Percentiles rank a stretch among this genome's conserved stretches.
These are phyloP conservation scores for Drosophila bocqueti DNA, from an alignment of 1,140 invertebrate genomes.

Conservation along the genomic window DNA sequence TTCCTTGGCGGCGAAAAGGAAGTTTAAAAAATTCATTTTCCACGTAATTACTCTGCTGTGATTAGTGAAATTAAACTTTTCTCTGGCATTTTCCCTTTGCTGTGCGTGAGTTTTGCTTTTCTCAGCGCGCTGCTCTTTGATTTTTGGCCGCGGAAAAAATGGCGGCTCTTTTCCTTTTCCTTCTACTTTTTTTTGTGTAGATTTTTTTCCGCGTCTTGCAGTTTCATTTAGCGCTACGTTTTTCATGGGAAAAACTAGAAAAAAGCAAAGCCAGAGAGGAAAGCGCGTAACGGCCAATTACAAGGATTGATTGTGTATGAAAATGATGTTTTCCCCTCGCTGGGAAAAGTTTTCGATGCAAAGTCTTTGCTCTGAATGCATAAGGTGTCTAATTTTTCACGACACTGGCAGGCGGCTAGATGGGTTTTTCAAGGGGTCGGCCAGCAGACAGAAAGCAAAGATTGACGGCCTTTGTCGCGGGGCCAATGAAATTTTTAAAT, in stretches of 20 bases:
- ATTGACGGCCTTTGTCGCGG: constrained; percentile 70
- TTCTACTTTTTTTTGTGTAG: not conserved
- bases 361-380: constrained; percentile 57
- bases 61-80: constrained; percentile 85
- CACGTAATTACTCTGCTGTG: constrained; percentile 85
- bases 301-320: constrained; percentile 85
- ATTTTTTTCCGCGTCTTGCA: constrained; percentile 28
- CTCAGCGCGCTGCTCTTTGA: constrained; percentile 58
- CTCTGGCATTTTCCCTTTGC: constrained; percentile 74
- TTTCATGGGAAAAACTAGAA: constrained; percentile 83
- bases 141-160: constrained; percentile 72
- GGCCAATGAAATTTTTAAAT: constrained; percentile 76
- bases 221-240: constrained; percentile 85
- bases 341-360: constrained; percentile 43
- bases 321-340: constrained; percentile 71
- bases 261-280: constrained; percentile 47
- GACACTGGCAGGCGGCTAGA: constrained; percentile 34
- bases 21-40: constrained; percentile 78
- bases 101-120: constrained; percentile 71
- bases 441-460: constrained; percentile 52
- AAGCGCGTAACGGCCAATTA: constrained; percentile 84
- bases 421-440: not conserved
- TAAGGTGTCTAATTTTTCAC: constrained; percentile 85
- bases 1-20: constrained; percentile 39
- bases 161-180: constrained; percentile 47